phyloP scores from a whole-genome alignment of 1,140 invertebrate genomes.

The Drosophila mojavensis region DNA sequence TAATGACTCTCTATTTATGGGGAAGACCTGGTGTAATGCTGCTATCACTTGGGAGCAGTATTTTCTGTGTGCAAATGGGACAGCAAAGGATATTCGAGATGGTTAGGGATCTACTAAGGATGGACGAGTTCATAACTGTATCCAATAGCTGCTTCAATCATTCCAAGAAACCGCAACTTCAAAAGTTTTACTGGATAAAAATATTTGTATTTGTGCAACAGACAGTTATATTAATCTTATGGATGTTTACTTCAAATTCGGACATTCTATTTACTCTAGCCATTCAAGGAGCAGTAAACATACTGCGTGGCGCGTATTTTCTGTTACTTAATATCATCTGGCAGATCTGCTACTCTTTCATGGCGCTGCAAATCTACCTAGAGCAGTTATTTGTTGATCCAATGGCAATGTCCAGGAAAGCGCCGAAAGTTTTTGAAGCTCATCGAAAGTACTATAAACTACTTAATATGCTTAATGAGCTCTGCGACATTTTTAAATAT shows the following conservation, averaged over 20 bases:
- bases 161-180: not conserved
- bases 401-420: slow-evolving; percentile 1
- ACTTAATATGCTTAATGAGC: not conserved
- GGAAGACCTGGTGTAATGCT: not conserved
- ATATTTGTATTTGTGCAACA: not conserved
- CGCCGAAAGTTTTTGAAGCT: not conserved
- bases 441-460: slow-evolving; percentile 8
- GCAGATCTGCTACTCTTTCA: not conserved
- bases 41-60: not conserved
- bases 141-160: not conserved
- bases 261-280: not conserved
- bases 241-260: not conserved
- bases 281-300: not conserved
- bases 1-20: not conserved
- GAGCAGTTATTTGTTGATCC: not conserved
- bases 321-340: not conserved
- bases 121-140: slow-evolving; percentile 5
- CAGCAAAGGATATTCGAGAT: slow-evolving; percentile 29
- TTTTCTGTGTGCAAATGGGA: slow-evolving; percentile 6
- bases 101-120: not conserved
- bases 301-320: not conserved
- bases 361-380: not conserved
- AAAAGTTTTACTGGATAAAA: not conserved
- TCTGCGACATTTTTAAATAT: slow-evolving; percentile 9
- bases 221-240: not conserved